Evolutionary conservation across 2,888 invertebrate genomes (phyloP).

Genomic region (Zelleria hepariella): DNA sequence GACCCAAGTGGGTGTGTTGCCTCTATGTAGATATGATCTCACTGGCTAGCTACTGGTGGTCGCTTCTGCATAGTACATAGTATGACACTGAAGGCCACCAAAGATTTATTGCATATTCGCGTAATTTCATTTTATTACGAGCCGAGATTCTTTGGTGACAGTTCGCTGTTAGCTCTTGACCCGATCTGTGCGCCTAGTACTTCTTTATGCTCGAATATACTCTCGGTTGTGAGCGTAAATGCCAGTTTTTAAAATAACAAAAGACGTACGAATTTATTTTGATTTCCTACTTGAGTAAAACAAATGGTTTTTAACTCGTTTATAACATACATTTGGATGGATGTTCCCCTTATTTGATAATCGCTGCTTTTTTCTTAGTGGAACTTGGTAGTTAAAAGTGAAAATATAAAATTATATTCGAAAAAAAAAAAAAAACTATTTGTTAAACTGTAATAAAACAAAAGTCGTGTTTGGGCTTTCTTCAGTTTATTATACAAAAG

Average conservation of each 20-base stretch:
- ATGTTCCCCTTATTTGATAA: too few species aligned
- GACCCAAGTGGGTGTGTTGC: not conserved
- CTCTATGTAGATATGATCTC: not conserved
- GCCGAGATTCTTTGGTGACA: not conserved
- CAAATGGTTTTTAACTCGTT: too few species aligned
- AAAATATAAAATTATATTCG: too few species aligned
- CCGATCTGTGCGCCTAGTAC: conserved; percentile 10
- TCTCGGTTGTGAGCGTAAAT: not conserved
- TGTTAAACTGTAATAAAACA: too few species aligned
- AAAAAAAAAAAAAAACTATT: too few species aligned
- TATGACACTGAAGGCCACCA: not conserved
- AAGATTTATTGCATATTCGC: conserved; percentile 5
- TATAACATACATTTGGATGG: too few species aligned
- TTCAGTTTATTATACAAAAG: not conserved
- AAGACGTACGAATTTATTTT: too few species aligned
- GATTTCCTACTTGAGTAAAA: too few species aligned
- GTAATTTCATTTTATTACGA: conserved; percentile 1
- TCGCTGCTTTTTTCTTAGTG: too few species aligned
- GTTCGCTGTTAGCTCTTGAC: conserved; percentile 6
- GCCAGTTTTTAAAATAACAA: too few species aligned
- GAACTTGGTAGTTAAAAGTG: too few species aligned
- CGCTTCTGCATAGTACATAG: not conserved
- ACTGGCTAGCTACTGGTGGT: not conserved
- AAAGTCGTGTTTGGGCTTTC: too few species aligned
- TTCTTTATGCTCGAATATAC: not conserved